Base-by-base conservation (phyloP, 2,113 vertebrate species). In the Hipposideros armiger region DNA sequence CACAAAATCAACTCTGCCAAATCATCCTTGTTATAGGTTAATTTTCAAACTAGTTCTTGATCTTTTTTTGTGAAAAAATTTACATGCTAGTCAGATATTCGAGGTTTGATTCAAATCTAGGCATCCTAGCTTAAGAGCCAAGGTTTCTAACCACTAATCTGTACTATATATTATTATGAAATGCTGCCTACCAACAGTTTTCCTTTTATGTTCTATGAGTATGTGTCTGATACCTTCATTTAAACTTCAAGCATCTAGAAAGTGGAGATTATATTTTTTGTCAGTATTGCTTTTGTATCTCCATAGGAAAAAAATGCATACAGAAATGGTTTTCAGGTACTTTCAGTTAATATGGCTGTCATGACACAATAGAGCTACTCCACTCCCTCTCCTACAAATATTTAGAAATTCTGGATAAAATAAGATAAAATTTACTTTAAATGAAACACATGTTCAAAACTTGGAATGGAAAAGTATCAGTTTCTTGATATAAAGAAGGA, bases 381-480 rank as follows among this genome's bases (percentile, higher is more conserved):
- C 22, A n/a, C 8, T 24, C 8, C 42, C 10, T 64, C 26, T 69
- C 4, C 16, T 70, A 36, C 20, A 90, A 83, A 77, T 13, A 84
- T 20, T 74, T 92, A 60, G 42, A 73, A 62, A 78, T 58, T 78
- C 24, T 80, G 42, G 15, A 26, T 60, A 82, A 94, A 73, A 87
- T 70, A 81, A 58, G 30, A 32, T 60, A 82, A 47, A 94, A 52
- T 72, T 40, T 67, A 82, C 62, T 95, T 62, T 78, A 94, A 95
- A 62, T 60, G 7, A 94, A 66, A 72, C 1, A 56, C 7, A 11
- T 26, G 1, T 77, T 92, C 20, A 91, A 78, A 76, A 36, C 2
- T 74, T 70, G 78, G 30, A 88, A 45, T 80, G 26, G 10, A 28
- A 69, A 92, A 74, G 6, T 72, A 50, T 74, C 11, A 40, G 8